A percentile compares a stretch with the other conserved stretches of the same genome.
Conservation (phyloP, 2,797 vertebrate species). For the Cetoscarus ocellatus region DNA sequence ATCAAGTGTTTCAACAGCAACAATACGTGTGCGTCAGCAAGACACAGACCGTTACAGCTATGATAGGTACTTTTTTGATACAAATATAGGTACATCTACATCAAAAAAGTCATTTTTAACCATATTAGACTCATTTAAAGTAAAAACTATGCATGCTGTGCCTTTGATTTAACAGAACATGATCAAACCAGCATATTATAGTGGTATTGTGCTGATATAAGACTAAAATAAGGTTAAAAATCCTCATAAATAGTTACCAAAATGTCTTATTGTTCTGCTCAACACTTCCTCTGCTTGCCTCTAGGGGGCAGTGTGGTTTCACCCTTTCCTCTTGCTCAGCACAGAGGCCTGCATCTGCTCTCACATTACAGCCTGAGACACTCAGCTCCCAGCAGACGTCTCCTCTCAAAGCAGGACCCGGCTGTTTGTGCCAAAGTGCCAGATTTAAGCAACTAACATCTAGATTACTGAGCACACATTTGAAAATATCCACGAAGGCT, state of each 20-base stretch:
- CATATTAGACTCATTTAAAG: too few relatives aligned
- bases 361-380: constrained; percentile 49
- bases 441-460: constrained; percentile 52
- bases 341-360: constrained; percentile 30
- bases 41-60: too few relatives aligned
- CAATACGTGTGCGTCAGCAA: too few relatives aligned
- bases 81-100: too few relatives aligned
- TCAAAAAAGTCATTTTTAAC: too few relatives aligned
- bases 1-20: too few relatives aligned
- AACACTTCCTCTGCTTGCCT: constrained; percentile 12
- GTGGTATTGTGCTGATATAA: too few relatives aligned
- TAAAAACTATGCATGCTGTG: too few relatives aligned
- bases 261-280: not conserved
- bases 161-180: too few relatives aligned
- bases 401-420: constrained; percentile 32
- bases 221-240: not conserved
- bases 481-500: constrained; percentile 46
- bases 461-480: constrained; percentile 42
- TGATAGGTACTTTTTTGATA: too few relatives aligned
- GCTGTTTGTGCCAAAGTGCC: constrained; percentile 67
- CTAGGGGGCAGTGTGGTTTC: constrained; percentile 75
- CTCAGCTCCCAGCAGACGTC: constrained; percentile 36
- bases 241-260: not conserved
- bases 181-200: too few relatives aligned
- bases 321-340: not conserved